These are phyloP conservation scores for Coreoperca whiteheadi DNA, from an alignment of 2,113 vertebrate species.

Conservation along the genomic window DNA sequence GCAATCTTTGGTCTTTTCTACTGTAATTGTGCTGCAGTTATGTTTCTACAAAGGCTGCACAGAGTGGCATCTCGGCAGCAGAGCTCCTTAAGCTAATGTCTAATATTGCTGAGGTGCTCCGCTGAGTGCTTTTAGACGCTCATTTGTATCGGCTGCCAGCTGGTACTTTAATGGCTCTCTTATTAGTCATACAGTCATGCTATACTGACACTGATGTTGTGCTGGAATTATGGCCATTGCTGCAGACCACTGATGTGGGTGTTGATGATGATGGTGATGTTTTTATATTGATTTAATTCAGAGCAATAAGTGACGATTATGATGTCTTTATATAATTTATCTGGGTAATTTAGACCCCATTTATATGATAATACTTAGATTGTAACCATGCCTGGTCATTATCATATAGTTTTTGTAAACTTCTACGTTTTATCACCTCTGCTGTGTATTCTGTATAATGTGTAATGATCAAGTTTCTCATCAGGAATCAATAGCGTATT, in stretches of 20 bases:
- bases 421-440: not conserved
- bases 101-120: conserved; percentile 59
- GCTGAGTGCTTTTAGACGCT: conserved; percentile 64
- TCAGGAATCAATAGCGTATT: not conserved
- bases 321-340: conserved; percentile 28
- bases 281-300: conserved; percentile 43
- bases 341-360: conserved; percentile 27
- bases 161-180: conserved; percentile 51
- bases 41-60: conserved; percentile 36
- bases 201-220: conserved; percentile 49
- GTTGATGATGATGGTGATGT: conserved; percentile 49
- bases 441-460: not conserved
- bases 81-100: conserved; percentile 63
- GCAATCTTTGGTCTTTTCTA: not conserved
- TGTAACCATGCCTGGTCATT: not conserved
- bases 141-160: conserved; percentile 61
- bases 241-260: conserved; percentile 48
- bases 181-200: conserved; percentile 67
- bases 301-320: conserved; percentile 45
- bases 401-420: not conserved
- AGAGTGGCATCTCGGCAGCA: conserved; percentile 36
- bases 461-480: conserved; percentile 16
- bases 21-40: conserved; percentile 50
- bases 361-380: conserved; percentile 9
- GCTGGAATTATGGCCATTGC: conserved; percentile 32